Percentiles rank a stretch among this genome's conserved stretches.
Evolutionary conservation across 2,797 vertebrate species (phyloP).

Genomic region (Distichodus sexfasciatus): DNA sequence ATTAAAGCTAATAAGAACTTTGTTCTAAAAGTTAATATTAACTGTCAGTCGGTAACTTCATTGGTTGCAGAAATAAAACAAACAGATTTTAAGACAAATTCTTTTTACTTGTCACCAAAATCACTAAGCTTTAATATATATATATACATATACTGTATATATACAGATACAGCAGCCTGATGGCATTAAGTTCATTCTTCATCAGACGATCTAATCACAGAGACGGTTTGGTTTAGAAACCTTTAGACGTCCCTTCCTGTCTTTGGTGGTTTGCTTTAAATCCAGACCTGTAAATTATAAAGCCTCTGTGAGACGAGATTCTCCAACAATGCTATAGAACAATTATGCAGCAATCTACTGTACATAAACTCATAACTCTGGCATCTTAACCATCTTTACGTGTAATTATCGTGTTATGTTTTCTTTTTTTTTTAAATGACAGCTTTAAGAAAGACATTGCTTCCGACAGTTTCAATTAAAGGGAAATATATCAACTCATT

Average conservation of each 20-base stretch:
- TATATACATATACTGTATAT: too few relatives aligned
- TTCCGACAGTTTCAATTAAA: constrained; percentile 48
- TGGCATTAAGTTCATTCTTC: too few relatives aligned
- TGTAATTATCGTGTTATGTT: constrained; percentile 47
- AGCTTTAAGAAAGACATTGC: constrained; percentile 65
- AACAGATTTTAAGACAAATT: too few relatives aligned
- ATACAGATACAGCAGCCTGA: too few relatives aligned
- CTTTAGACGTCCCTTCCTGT: constrained; percentile 40
- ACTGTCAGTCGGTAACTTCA: too few relatives aligned
- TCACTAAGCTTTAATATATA: too few relatives aligned
- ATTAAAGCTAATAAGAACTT: too few relatives aligned
- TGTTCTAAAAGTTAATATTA: too few relatives aligned
- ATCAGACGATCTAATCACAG: background rate
- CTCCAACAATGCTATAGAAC: constrained; percentile 32
- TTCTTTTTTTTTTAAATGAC: constrained; percentile 51
- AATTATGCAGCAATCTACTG: constrained; percentile 59
- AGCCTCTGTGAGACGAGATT: background rate
- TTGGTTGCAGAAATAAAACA: too few relatives aligned
- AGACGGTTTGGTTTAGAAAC: background rate
- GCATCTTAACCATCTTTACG: constrained; percentile 41
- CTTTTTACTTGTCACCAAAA: too few relatives aligned
- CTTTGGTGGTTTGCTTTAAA: constrained; percentile 49
- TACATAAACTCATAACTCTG: constrained; percentile 45
- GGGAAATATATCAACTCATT: constrained; percentile 53
- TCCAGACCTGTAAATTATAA: constrained; percentile 9